Evolutionary conservation across 2,797 vertebrate genomes (phyloP).

Genomic region (Octomys mimax): DNA sequence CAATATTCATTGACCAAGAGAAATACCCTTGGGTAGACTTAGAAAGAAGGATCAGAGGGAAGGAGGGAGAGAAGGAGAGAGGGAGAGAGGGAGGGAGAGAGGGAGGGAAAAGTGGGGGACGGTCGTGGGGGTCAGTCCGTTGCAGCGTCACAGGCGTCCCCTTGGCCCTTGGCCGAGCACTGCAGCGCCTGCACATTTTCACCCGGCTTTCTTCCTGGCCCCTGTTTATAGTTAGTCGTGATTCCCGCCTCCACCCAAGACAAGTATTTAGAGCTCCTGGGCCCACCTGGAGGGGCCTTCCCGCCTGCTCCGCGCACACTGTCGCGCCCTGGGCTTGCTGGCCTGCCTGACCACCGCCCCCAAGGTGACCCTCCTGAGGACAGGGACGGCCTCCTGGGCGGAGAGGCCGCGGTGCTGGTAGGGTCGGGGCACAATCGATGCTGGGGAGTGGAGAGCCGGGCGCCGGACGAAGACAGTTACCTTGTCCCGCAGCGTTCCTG

Average conservation of each 20-base stretch:
- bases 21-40: neutral
- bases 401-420: neutral
- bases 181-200: neutral
- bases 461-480: conserved; percentile 28
- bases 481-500: neutral
- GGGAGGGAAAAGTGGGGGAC: neutral
- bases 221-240: neutral
- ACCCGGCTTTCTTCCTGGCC: neutral
- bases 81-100: rapidly evolving
- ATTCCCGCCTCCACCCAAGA: neutral
- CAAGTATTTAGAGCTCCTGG: neutral
- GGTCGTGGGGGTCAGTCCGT: too few relatives aligned
- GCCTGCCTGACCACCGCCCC: neutral
- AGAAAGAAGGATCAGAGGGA: neutral
- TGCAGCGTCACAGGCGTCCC: too few relatives aligned
- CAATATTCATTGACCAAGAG: neutral
- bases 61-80: neutral
- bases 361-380: neutral
- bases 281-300: neutral
- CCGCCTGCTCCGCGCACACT: neutral
- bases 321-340: neutral
- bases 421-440: neutral
- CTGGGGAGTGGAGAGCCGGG: neutral
- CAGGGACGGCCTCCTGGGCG: neutral
- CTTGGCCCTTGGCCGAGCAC: neutral